Percentiles rank a stretch among this genome's conserved stretches.
Conservation (phyloP, 2,888 invertebrate genomes). For the Lasioglossum lativentre region DNA sequence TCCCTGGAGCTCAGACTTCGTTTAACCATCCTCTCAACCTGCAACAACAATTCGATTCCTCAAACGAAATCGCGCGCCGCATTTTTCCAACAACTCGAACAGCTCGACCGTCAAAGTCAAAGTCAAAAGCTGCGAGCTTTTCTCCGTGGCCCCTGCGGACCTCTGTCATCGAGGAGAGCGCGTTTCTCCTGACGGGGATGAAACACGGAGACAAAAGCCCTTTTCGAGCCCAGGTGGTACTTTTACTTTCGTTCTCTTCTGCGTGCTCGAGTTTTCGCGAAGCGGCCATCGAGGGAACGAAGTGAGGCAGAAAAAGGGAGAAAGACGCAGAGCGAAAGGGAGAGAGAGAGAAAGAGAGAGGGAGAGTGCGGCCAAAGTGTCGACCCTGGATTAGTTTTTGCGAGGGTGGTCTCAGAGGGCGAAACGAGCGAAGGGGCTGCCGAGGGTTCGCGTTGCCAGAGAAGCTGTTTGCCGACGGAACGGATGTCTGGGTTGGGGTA, state of each 20-base stretch:
- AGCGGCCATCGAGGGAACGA: neutral
- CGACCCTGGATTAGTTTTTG: constrained; percentile 67
- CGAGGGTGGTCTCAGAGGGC: constrained; percentile 61
- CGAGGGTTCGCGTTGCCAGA: constrained; percentile 49
- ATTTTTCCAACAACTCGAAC: neutral
- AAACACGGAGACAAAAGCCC: neutral
- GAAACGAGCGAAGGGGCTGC: constrained; percentile 29
- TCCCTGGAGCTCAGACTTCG: neutral
- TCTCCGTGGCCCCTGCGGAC: neutral
- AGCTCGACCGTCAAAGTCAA: neutral
- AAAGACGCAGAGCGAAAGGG: neutral
- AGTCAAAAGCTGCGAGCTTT: neutral
- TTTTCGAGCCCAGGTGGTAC: neutral
- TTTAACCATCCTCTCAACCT: neutral
- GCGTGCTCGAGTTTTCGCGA: constrained; percentile 28
- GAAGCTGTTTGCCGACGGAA: constrained; percentile 72
- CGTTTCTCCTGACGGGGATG: neutral
- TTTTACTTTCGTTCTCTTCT: constrained; percentile 34
- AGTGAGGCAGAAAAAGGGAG: neutral
- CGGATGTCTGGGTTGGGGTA: constrained; percentile 80
- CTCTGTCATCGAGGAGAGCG: neutral
- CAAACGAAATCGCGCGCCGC: neutral
- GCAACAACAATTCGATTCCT: neutral
- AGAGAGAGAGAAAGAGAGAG: neutral
- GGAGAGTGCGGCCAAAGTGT: constrained; percentile 28